Base-by-base conservation (phyloP, 2,113 vertebrate species). In the Xenopus laevis region DNA sequence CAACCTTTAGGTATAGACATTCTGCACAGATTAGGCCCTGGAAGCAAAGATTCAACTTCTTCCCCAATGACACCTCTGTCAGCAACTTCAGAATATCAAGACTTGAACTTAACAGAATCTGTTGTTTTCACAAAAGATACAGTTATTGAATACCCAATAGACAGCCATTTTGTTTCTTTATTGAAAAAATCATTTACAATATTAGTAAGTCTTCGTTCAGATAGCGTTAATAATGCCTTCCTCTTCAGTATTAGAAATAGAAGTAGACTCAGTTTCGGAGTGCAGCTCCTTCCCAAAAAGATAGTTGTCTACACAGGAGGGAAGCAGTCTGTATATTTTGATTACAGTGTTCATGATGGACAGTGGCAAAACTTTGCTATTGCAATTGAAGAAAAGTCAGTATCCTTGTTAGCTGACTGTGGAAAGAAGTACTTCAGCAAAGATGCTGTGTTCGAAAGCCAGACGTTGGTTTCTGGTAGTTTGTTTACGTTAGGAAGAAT, bases 201-300 rank as follows among this genome's bases (percentile, higher is more conserved):
- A 67, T 63, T 99, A 80, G 88, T 95, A 78, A 94, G 90, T 78
- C 65, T 99, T 65, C 91, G 91, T 83, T 96, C 96, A 78, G 88
- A 92, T 86, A 87, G 84, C 85, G 85, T 86, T 79, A 95, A 94
- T 82, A 96, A 96, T 82, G 95, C 96, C 77, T 99, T 99, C 85
- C 87, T 99, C 86, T 94, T 99, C 87, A 96, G 93, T 84, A 81
- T 99, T 80, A 92, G 86, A 83, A 92, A 85, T 78, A 91, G 85
- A 85, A 93, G 89, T 81, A 88, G 88, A 78, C 89, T 99, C 79
- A 93, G 87, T 71, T 93, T 99, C 78, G 97, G 95, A 81, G 84
- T 99, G 15, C 96, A 99, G 79, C 87, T 99, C 67, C 87, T 97
- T 16, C 94, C 93, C 0, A 91, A 84, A 74, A 92, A 93, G 81